Evolutionary conservation across 2,113 vertebrate genomes (phyloP).

Genomic region (Elaphurus davidianus): DNA sequence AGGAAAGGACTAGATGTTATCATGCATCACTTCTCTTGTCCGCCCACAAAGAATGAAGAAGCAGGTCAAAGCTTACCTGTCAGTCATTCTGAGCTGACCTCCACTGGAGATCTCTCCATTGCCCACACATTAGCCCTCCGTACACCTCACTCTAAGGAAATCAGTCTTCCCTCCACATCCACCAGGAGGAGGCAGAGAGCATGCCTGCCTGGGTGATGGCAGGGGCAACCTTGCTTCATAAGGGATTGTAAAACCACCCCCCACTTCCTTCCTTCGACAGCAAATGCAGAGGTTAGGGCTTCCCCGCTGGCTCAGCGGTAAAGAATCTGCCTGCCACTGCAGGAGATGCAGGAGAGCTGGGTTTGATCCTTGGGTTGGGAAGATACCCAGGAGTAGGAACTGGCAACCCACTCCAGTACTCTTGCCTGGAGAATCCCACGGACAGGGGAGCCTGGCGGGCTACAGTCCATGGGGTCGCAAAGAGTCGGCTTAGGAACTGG

Average conservation of each 20-base stretch:
- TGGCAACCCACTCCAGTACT: not conserved
- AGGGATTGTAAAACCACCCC: not conserved
- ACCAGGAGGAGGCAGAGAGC: slow-evolving; percentile 17
- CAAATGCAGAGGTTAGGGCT: not conserved
- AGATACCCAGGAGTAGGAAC: not conserved
- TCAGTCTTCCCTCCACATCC: not conserved
- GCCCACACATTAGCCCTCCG: not conserved
- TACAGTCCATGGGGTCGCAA: not conserved
- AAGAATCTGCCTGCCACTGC: not conserved
- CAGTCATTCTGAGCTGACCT: not conserved
- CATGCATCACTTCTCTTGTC: not conserved
- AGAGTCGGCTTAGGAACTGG: not conserved
- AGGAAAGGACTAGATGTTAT: not conserved
- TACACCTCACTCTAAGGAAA: not conserved
- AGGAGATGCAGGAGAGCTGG: not conserved
- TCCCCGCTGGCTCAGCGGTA: not conserved
- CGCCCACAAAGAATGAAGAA: not conserved
- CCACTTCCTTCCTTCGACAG: not conserved
- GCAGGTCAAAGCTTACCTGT: not conserved
- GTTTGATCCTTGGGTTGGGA: not conserved
- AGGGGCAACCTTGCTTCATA: not conserved
- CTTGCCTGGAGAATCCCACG: not conserved
- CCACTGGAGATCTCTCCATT: not conserved
- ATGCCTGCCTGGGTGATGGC: not conserved
- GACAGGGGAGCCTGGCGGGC: not conserved